Evolutionary conservation across 2,888 invertebrate species (phyloP), one percentile per base, ranked within the genome.

Genomic region (Habrosyne pyritoides): DNA sequence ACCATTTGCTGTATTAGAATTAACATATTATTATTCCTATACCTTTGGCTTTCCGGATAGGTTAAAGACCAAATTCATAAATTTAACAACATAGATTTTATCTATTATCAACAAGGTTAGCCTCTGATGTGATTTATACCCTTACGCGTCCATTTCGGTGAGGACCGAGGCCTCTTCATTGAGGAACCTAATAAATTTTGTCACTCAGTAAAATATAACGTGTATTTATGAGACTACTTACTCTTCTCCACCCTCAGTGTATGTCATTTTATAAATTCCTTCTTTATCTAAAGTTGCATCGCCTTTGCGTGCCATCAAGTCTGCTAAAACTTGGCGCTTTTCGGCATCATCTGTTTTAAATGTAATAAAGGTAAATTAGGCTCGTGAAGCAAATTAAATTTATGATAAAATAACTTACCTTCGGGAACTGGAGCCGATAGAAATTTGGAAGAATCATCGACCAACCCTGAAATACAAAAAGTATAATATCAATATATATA

Each of bases 401-500:
- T 4, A 30, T 5, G 30, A 12, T 30, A 0, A 52, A 12, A 10
- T 53, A 22, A 73, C 86, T 83, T 71, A 85, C 85, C 84, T 51
- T 85, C 79, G 0, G 88, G 86, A 30, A 71, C 26, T 4, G 89
- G 86, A 3, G 69, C 52, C 6, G 87, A 65, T 47, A 89, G 67
- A 66, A 78, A 89, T 59, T 86, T 85, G 0, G 89, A 70, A 7
- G 79, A 62, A 10, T 85, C 83, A 0, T 88, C 87, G 21, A 88
- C 62, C n/a, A 88, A 53, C 2, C 67, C 88, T 88, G 66, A 36
- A 68, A 62, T 21, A 56, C 63, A 33, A n/a, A 33, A 33, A n/a
- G n/a, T n/a, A 33, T 4, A 30, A 5, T 12, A 30, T 12, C 12
- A 8, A 28, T 28, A 6, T 6, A 6, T 8, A 8, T 12, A 12